These are phyloP conservation scores for Thalassaphorura encarpata DNA, from an alignment of 1,140 invertebrate species.

Conservation along the genomic window DNA sequence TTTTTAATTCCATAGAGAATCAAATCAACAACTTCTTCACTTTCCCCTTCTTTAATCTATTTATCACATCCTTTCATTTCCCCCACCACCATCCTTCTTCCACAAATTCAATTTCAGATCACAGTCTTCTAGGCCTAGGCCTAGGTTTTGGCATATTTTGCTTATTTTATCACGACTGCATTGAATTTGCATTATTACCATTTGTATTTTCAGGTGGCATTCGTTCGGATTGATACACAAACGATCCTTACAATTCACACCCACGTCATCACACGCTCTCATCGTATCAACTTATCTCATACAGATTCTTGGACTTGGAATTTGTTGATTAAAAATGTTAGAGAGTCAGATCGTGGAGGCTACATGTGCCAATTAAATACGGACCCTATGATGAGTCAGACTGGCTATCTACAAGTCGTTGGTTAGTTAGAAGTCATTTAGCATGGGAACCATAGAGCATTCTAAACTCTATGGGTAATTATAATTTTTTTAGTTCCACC, in stretches of 20 bases:
- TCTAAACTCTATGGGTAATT: background rate
- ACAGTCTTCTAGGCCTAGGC: background rate
- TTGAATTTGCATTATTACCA: too few relatives aligned
- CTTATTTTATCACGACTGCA: too few relatives aligned
- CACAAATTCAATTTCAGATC: too few relatives aligned
- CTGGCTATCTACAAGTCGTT: conserved; percentile 72
- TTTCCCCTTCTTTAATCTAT: background rate
- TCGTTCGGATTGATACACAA: conserved; percentile 82
- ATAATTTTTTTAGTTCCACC: conserved; percentile 61
- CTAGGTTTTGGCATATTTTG: background rate
- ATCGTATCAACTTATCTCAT: conserved; percentile 71
- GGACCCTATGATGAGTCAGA: conserved; percentile 65
- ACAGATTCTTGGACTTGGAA: conserved; percentile 76
- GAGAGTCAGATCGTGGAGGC: conserved; percentile 14
- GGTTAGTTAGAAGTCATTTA: conserved; percentile 49
- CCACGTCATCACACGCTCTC: conserved; percentile 80
- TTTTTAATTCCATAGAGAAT: too few relatives aligned
- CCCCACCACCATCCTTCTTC: too few relatives aligned
- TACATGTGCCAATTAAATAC: conserved; percentile 75
- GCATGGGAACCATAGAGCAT: background rate
- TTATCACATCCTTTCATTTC: too few relatives aligned
- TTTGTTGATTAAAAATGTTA: conserved; percentile 52
- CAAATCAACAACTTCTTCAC: background rate
- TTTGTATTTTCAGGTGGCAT: conserved; percentile 61
- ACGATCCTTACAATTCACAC: conserved; percentile 81